These are phyloP conservation scores for Macquaria ambigua DNA, from an alignment of 2,113 vertebrate genomes.

Conservation along the genomic window DNA sequence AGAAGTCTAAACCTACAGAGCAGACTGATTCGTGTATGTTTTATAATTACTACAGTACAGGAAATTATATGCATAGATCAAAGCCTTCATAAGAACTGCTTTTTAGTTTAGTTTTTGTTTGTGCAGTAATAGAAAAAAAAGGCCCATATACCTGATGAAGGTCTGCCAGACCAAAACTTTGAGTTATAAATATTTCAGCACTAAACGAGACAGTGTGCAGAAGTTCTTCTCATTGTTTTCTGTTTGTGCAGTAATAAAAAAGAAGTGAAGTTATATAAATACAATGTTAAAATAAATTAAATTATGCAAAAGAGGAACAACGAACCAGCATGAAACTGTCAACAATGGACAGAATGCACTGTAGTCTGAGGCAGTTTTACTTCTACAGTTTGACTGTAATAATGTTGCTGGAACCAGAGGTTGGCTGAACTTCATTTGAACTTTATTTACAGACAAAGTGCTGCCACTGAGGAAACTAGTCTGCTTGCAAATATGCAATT, in stretches of 20 bases:
- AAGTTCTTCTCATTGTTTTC: too few species aligned
- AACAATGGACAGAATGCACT: background rate
- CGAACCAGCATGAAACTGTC: background rate
- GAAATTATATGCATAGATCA: background rate
- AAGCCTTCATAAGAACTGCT: background rate
- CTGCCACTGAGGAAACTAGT: constrained; percentile 7
- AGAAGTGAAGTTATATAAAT: background rate
- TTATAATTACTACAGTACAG: background rate
- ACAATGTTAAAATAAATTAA: background rate
- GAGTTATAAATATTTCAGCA: too few species aligned
- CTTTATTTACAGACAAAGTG: constrained; percentile 5
- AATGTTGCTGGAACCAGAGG: background rate
- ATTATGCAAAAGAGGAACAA: constrained; percentile 1
- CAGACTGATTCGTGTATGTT: background rate
- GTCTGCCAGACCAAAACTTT: too few species aligned
- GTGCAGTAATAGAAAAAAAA: background rate
- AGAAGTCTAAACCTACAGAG: constrained; percentile 2
- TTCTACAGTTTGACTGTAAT: background rate
- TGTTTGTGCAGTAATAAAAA: constrained; percentile 1
- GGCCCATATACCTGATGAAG: too few species aligned
- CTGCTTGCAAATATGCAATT: background rate
- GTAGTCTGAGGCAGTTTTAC: background rate
- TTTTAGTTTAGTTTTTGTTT: background rate
- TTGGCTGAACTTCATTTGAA: constrained; percentile 21
- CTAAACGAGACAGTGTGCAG: too few species aligned